phyloP scores from a whole-genome alignment of 2,113 vertebrate species.

The Maylandia zebra region DNA sequence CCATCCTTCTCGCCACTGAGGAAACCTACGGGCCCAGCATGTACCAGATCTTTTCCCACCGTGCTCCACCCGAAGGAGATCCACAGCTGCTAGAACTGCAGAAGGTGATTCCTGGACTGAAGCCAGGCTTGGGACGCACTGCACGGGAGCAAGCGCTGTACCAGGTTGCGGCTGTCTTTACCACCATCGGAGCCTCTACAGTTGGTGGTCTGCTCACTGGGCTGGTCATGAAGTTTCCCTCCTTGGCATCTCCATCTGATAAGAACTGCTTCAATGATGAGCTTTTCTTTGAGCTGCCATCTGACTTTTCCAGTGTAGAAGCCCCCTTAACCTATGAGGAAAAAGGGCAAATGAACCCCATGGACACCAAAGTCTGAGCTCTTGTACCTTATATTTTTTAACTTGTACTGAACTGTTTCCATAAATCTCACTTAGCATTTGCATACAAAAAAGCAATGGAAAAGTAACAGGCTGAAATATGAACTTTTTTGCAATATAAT shows the following conservation, averaged over 20 bases:
- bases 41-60: conserved; percentile 46
- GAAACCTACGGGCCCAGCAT: conserved; percentile 56
- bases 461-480: not conserved
- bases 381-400: not conserved
- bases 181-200: conserved; percentile 38
- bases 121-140: conserved; percentile 31
- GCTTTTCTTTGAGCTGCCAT: conserved; percentile 64
- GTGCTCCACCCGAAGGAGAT: conserved; percentile 33
- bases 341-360: not conserved
- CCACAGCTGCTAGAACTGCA: conserved; percentile 29
- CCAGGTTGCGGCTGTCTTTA: conserved; percentile 58
- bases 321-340: not conserved
- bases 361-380: conserved; percentile 14
- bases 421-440: not conserved
- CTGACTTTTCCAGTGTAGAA: conserved; percentile 11
- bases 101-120: conserved; percentile 50
- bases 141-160: conserved; percentile 53
- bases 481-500: not conserved
- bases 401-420: not conserved
- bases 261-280: conserved; percentile 68
- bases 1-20: conserved; percentile 54
- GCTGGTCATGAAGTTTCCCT: conserved; percentile 53
- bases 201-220: conserved; percentile 59
- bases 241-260: conserved; percentile 55
- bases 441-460: not conserved